A percentile compares a stretch with the other conserved stretches of the same genome.
Evolutionary conservation across 2,113 vertebrate species (phyloP).

Genomic region (Ginglymostoma cirratum): DNA sequence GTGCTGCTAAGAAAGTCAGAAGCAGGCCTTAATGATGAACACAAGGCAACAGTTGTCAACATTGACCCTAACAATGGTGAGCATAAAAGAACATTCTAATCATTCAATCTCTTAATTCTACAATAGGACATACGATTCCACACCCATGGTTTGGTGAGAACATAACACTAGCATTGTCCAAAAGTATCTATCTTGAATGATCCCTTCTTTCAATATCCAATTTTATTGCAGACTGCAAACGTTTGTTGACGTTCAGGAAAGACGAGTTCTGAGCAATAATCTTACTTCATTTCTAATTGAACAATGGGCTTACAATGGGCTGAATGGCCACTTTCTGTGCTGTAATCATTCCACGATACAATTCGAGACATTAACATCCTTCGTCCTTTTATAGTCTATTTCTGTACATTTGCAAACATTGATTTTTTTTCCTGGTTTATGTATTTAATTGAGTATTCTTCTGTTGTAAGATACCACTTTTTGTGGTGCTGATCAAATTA

Average conservation of each 20-base stretch:
- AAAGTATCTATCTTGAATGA: background rate
- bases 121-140: background rate
- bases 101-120: background rate
- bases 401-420: background rate
- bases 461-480: background rate
- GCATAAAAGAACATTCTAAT: background rate
- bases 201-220: background rate
- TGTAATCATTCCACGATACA: background rate
- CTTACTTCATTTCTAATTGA: too few species aligned
- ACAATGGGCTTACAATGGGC: background rate
- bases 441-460: background rate
- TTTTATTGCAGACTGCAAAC: background rate
- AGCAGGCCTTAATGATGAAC: conserved; percentile 52
- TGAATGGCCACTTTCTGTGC: background rate
- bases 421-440: background rate
- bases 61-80: conserved; percentile 54
- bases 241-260: too few species aligned
- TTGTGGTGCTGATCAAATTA: background rate
- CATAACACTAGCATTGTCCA: background rate
- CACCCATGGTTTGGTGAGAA: background rate
- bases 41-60: conserved; percentile 50
- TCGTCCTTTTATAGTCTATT: background rate
- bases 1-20: conserved; percentile 48
- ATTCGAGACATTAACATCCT: background rate
- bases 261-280: too few species aligned